phyloP scores from a whole-genome alignment of 2,888 invertebrate genomes.

The Synanthedon tipuliformis region DNA sequence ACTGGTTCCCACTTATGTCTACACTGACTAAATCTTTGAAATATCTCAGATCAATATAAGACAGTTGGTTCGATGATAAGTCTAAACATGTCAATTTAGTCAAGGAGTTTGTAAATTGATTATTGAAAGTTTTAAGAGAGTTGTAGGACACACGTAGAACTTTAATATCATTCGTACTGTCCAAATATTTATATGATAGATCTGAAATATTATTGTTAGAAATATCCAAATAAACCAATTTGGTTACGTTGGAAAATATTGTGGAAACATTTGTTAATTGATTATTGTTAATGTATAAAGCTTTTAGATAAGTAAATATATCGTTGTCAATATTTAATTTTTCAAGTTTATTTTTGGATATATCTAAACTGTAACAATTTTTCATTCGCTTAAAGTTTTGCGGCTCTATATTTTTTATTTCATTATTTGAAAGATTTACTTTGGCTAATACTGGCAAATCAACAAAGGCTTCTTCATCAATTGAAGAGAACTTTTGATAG shows the following conservation, averaged over 20 bases:
- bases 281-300: slow-evolving; percentile 41
- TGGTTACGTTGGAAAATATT: slow-evolving; percentile 21
- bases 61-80: slow-evolving; percentile 36
- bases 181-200: slow-evolving; percentile 15
- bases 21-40: slow-evolving; percentile 33
- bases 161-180: slow-evolving; percentile 26
- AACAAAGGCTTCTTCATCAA: slow-evolving; percentile 34
- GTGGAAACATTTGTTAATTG: slow-evolving; percentile 19
- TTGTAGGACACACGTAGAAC: slow-evolving; percentile 36
- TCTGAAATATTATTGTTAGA: slow-evolving; percentile 32
- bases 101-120: slow-evolving; percentile 28
- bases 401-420: slow-evolving; percentile 27
- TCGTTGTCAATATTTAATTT: slow-evolving; percentile 23
- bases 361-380: slow-evolving; percentile 44
- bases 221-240: slow-evolving; percentile 31
- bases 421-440: slow-evolving; percentile 44
- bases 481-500: slow-evolving; percentile 29
- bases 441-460: slow-evolving; percentile 38
- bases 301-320: slow-evolving; percentile 28
- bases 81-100: slow-evolving; percentile 27
- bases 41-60: slow-evolving; percentile 30
- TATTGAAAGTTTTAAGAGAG: slow-evolving; percentile 36
- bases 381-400: slow-evolving; percentile 36
- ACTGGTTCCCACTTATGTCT: slow-evolving; percentile 36
- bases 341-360: slow-evolving; percentile 37